Conservation (phyloP, 2,797 vertebrate genomes). For the Pachyuromys duprasi region DNA sequence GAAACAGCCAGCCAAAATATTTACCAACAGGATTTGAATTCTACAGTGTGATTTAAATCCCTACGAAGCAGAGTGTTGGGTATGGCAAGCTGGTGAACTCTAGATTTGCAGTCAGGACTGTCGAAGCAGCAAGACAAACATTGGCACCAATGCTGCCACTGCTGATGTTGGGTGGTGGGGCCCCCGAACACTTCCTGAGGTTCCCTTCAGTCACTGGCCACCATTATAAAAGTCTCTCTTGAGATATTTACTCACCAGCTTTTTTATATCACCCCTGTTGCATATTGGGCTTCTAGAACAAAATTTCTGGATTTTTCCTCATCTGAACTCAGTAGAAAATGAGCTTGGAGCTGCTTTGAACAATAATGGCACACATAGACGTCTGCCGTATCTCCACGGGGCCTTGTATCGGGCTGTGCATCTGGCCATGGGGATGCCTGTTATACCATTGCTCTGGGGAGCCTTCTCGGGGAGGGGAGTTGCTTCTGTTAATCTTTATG, state of each 20-base stretch:
- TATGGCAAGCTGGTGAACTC: constrained; percentile 59
- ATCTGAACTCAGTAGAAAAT: neutral
- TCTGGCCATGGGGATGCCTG: neutral
- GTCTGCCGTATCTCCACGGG: neutral
- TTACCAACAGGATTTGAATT: constrained; percentile 81
- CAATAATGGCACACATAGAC: neutral
- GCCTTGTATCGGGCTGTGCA: neutral
- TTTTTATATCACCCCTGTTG: neutral
- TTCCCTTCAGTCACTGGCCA: neutral
- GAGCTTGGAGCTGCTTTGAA: neutral
- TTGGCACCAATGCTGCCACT: neutral
- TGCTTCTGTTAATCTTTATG: neutral
- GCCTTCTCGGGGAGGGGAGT: neutral
- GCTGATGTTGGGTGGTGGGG: neutral
- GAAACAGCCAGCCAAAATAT: constrained; percentile 81
- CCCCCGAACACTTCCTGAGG: neutral
- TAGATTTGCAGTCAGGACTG: constrained; percentile 54
- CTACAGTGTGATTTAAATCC: constrained; percentile 78
- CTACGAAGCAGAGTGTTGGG: constrained; percentile 65
- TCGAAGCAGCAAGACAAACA: constrained; percentile 64
- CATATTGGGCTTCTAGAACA: neutral
- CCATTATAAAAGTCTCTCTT: neutral
- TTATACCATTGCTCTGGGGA: neutral
- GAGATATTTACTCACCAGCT: neutral
- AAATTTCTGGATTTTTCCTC: neutral